Evolutionary conservation across 2,113 vertebrate genomes (phyloP), one percentile per base, ranked within the genome.

Genomic region (Coptodon bakossiorum): DNA sequence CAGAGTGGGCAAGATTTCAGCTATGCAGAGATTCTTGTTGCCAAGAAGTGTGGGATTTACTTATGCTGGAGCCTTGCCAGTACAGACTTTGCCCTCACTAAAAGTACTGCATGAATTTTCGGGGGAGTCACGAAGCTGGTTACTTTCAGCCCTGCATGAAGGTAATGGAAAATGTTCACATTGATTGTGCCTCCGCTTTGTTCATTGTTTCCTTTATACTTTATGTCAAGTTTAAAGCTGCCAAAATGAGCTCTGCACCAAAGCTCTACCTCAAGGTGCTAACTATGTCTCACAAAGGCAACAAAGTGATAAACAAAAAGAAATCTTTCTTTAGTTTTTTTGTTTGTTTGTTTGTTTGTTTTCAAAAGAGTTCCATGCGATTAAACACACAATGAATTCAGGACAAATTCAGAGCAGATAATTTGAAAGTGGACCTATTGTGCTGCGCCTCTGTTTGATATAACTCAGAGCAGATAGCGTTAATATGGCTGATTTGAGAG

Each of bases 1-100:
- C 5, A 5, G 38, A 87, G 68, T 71, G 76, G 68, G 59, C 80
- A 84, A 54, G 6, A 87, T 87, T 86, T 86, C 22, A 86, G 61
- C 73, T 22, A 61, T 54, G 73, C 63, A 54, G 89, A 85, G 50
- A 48, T 86, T 73, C 85, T 24, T 79, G 40, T 56, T 88, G 88
- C 56, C 81, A 84, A 90, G 34, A 76, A 22, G 13, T 87, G 84
- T 80, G 29, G 81, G 66, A 89, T 90, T 91, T 87, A 83, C 84
- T 89, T 61, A 31, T 57, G 50, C 71, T 88, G 90, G 79, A 92
- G 36, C 29, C 56, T 27, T 87, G 84, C 86, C 86, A 86, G 85
- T 53, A 10, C 48, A 88, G 83, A 85, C 34, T 79, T 85, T 84
- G 40, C 61, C 57, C 22, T 76, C 48, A 61, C 29, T 38, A 80